Conservation (phyloP, 2,113 vertebrate species). For the Petaurus breviceps region DNA sequence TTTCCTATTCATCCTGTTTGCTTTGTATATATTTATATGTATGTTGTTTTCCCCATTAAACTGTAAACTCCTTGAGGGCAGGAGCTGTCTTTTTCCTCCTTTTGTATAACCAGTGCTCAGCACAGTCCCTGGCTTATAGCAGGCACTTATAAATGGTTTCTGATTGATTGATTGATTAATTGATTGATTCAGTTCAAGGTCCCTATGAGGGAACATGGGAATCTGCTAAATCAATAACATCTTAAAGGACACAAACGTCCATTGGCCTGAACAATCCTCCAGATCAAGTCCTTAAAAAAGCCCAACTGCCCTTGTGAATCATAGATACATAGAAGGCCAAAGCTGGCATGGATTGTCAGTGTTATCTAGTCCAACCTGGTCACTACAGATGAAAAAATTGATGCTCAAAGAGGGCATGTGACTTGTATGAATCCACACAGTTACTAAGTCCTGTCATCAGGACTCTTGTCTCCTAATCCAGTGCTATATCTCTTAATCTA, state of each 20-base stretch:
- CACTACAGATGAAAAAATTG: neutral
- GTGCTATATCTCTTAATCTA: neutral
- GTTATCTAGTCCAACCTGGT: neutral
- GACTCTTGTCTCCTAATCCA: neutral
- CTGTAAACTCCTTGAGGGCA: neutral
- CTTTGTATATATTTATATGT: neutral
- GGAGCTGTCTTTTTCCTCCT: neutral
- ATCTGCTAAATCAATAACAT: neutral
- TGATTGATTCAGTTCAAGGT: neutral
- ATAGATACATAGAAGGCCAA: neutral
- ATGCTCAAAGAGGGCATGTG: neutral
- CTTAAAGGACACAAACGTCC: neutral
- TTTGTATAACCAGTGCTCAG: neutral
- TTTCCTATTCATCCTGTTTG: neutral
- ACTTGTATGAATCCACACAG: neutral
- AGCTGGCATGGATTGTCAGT: neutral
- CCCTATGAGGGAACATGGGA: neutral
- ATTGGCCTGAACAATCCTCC: neutral
- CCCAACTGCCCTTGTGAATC: neutral
- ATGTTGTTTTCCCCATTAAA: neutral
- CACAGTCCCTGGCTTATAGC: neutral
- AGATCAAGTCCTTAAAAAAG: neutral
- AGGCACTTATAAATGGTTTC: neutral
- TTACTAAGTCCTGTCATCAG: neutral
- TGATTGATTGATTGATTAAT: neutral